A percentile compares a stretch with the other conserved stretches of the same genome.
Evolutionary conservation across 2,113 vertebrate species (phyloP).

Genomic region (Colius striatus): DNA sequence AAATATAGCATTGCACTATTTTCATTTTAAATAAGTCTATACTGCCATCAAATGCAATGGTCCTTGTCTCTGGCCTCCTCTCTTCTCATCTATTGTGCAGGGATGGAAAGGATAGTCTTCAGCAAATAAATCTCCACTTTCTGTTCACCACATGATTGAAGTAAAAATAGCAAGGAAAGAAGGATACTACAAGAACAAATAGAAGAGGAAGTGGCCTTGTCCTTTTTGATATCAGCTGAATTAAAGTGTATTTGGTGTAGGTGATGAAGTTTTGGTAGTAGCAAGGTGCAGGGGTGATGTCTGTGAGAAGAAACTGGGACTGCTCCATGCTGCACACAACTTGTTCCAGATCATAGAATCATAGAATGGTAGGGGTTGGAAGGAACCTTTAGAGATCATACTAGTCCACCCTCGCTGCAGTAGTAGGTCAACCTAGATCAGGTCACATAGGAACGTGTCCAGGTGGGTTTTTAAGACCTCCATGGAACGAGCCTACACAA

Average conservation of each 20-base stretch:
- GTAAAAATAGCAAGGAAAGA: background rate
- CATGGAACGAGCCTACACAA: no score
- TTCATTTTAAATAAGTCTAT: background rate
- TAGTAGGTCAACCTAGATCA: no score
- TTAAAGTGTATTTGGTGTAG: background rate
- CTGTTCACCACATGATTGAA: background rate
- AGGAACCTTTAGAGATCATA: no score
- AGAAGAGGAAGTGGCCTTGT: background rate
- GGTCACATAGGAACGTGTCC: no score
- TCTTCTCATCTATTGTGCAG: background rate
- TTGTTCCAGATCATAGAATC: background rate
- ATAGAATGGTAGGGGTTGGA: no score
- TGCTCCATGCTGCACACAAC: background rate
- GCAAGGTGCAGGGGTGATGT: background rate
- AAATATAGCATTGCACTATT: background rate
- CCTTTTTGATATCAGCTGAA: background rate
- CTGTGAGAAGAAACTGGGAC: fast-evolving
- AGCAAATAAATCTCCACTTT: background rate
- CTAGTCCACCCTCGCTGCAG: no score
- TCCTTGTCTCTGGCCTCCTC: background rate
- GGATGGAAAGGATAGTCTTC: background rate
- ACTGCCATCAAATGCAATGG: background rate
- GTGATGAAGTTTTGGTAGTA: background rate
- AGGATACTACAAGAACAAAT: background rate
- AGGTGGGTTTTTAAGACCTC: no score